Evolutionary conservation across 2,888 invertebrate species (phyloP), one percentile per base, ranked within the genome.

Genomic region (Netelia fuscicornis): DNA sequence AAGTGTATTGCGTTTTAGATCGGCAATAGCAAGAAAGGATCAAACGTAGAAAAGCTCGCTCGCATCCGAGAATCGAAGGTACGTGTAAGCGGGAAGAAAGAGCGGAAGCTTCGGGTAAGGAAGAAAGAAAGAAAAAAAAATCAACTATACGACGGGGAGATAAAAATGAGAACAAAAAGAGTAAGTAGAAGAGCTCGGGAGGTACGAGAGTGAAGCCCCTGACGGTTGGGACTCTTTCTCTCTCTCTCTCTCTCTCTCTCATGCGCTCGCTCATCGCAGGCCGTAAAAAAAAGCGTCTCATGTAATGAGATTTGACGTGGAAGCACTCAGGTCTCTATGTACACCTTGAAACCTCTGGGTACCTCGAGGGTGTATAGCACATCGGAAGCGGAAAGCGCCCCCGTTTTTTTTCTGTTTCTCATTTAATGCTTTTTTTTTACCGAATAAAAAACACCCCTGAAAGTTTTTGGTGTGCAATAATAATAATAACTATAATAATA

Each of bases 221-320:
- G 67, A 75, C 68, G 65, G 13, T 17, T 58, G 58, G 13, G 2
- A 30, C 30, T 30, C 60, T 54, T 5, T 30, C 30, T 30, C 62
- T 70, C 52, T 54, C 70, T 54, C 60, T 54, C 30, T 30, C 30
- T 30, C 62, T 70, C 52, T 54, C 70, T 54, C 58, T 2, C 56
- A 5, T 62, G 74, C 30, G 52, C 48, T 86, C 67, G 85, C 83
- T 75, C 20, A 52, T 58, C 23, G 5, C 88, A 86, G 86, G 85
- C 89, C 88, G 88, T 89, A 90, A 91, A 91, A 91, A 90, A 60
- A 8, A 48, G 90, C 90, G 88, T 87, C 87, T 88, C 86, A 86
- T 89, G 88, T 92, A 92, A 92, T 91, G 90, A 90, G 91, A 92
- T 92, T 91, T 91, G 91, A 91, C 91, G 89, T 89, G 87, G 89